Evolutionary conservation across 2,113 vertebrate genomes (phyloP).

Genomic region (Bothrops jararaca): DNA sequence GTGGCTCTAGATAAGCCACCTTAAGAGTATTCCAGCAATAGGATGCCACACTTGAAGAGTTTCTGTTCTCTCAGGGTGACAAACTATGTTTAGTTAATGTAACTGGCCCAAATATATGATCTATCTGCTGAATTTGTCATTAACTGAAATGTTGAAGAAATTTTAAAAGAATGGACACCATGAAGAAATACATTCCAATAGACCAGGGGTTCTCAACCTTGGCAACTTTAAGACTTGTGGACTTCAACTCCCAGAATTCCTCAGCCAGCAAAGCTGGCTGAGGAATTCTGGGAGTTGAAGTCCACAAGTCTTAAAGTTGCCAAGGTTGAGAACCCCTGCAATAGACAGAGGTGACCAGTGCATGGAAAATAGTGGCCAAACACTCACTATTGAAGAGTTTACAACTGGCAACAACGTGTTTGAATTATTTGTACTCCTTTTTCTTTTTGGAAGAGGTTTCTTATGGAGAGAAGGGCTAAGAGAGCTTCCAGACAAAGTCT

Average conservation of each 20-base stretch:
- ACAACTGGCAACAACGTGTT: not conserved
- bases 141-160: not conserved
- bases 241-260: too few relatives aligned
- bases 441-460: not conserved
- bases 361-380: not conserved
- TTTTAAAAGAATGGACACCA: not conserved
- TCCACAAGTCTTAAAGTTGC: too few relatives aligned
- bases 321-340: too few relatives aligned
- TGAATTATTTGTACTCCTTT: not conserved
- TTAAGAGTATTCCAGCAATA: not conserved
- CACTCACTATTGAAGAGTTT: not conserved
- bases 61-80: not conserved
- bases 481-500: not conserved
- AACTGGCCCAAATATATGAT: not conserved
- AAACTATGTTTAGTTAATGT: not conserved
- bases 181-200: not conserved
- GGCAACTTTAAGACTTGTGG: too few relatives aligned
- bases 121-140: not conserved
- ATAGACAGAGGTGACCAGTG: not conserved
- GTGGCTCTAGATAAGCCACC: not conserved
- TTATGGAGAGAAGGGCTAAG: not conserved
- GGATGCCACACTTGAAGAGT: not conserved
- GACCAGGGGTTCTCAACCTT: too few relatives aligned
- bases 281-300: too few relatives aligned
- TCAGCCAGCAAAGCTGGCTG: too few relatives aligned